Conservation (phyloP, 2,797 vertebrate genomes). For the Percopsis omiscomaycus region DNA sequence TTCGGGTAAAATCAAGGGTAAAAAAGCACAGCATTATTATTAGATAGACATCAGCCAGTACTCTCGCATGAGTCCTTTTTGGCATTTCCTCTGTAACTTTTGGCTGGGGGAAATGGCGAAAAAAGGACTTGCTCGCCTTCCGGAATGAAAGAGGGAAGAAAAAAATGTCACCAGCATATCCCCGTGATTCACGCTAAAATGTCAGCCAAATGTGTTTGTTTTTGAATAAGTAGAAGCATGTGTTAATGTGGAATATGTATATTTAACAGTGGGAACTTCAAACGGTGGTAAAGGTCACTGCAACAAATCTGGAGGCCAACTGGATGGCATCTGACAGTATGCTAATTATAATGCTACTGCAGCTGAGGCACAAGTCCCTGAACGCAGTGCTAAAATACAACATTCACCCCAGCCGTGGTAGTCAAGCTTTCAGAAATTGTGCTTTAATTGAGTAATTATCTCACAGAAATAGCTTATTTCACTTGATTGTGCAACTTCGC, state of each 20-base stretch:
- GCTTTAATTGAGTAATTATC: conserved; percentile 16
- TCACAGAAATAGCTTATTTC: conserved; percentile 14
- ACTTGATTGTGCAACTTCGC: conserved; percentile 20
- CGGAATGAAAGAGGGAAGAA: conserved; percentile 26
- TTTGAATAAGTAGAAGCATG: conserved; percentile 35
- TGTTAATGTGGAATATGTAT: conserved; percentile 51
- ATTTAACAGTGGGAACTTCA: conserved; percentile 63
- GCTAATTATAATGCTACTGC: conserved; percentile 52
- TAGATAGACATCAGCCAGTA: conserved; percentile 8
- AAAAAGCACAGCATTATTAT: neutral
- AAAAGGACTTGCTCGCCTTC: neutral
- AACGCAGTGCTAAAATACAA: conserved; percentile 6
- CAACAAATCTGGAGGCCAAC: conserved; percentile 48
- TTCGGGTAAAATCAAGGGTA: no score
- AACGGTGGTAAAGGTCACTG: conserved; percentile 70
- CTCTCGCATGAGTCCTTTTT: neutral
- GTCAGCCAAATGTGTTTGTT: conserved; percentile 61
- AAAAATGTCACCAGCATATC: conserved; percentile 50
- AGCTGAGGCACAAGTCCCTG: conserved; percentile 23
- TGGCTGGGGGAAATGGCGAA: neutral
- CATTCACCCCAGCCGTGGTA: neutral
- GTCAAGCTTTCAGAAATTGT: conserved; percentile 19
- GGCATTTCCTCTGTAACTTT: no score
- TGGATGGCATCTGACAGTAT: conserved; percentile 58
- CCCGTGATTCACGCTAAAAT: conserved; percentile 65